Conservation (phyloP, 2,888 invertebrate genomes). For the Stenchaetothrips biformis region DNA sequence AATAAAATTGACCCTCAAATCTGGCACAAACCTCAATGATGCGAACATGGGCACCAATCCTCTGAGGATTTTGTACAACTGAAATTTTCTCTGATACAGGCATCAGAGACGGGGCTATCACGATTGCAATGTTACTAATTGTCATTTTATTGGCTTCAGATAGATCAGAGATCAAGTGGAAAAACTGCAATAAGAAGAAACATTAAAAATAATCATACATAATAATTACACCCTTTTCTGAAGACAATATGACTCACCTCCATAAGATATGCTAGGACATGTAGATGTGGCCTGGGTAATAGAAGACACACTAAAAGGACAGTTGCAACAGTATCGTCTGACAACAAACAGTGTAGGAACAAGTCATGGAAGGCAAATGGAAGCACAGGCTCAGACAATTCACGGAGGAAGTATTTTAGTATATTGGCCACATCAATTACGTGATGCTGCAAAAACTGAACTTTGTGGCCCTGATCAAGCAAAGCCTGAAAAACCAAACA, state of each 20-base stretch:
- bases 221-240: slow-evolving; percentile 7
- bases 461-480: slow-evolving; percentile 62
- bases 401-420: slow-evolving; percentile 77
- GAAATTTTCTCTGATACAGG: slow-evolving; percentile 53
- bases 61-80: slow-evolving; percentile 44
- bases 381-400: slow-evolving; percentile 79
- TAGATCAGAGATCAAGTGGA: slow-evolving; percentile 63
- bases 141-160: slow-evolving; percentile 77
- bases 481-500: slow-evolving; percentile 50
- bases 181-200: slow-evolving; percentile 51
- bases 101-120: slow-evolving; percentile 82
- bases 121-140: slow-evolving; percentile 74
- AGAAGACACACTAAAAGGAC: slow-evolving; percentile 64
- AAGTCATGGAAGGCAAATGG: slow-evolving; percentile 68
- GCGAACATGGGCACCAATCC: slow-evolving; percentile 60
- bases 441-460: slow-evolving; percentile 53
- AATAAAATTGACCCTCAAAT: not conserved
- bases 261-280: slow-evolving; percentile 76
- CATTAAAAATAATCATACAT: slow-evolving; percentile 28
- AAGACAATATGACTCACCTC: slow-evolving; percentile 51
- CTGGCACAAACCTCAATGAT: slow-evolving; percentile 57
- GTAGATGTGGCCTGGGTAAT: slow-evolving; percentile 69
- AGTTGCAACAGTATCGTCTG: slow-evolving; percentile 58
- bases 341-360: slow-evolving; percentile 62
- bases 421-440: slow-evolving; percentile 82